phyloP scores from a whole-genome alignment of 2,888 invertebrate genomes.

The Idaea biselata region DNA sequence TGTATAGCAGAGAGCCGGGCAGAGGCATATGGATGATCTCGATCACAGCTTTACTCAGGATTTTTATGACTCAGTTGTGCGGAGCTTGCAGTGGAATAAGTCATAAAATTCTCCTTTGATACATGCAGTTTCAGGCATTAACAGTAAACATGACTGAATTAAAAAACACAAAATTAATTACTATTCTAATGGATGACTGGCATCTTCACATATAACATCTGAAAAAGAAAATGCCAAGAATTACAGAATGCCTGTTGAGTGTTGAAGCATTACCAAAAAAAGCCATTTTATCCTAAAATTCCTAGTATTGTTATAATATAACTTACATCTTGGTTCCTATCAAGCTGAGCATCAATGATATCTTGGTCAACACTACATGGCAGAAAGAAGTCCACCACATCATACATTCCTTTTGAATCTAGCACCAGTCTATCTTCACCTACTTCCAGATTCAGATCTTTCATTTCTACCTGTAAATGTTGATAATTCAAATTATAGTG shows the following conservation, averaged over 20 bases:
- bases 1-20: no score
- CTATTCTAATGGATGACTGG: conserved; percentile 56
- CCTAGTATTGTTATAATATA: neutral
- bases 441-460: conserved; percentile 84
- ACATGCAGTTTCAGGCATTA: neutral
- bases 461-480: conserved; percentile 75
- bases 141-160: conserved; percentile 2
- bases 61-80: no score
- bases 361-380: conserved; percentile 84
- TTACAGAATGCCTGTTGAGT: no score
- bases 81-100: no score
- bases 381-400: conserved; percentile 85
- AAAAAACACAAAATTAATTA: neutral
- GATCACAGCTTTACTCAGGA: no score
- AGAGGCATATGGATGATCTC: no score
- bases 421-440: conserved; percentile 88
- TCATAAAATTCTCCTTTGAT: no score
- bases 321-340: conserved; percentile 71
- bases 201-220: conserved; percentile 73
- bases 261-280: neutral
- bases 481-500: neutral
- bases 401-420: conserved; percentile 81
- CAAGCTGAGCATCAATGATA: conserved; percentile 61
- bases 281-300: neutral
- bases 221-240: conserved; percentile 38